Percentiles rank a stretch among this genome's conserved stretches.
phyloP scores from a whole-genome alignment of 2,888 invertebrate species.

The Neoaliturus tenellus region DNA sequence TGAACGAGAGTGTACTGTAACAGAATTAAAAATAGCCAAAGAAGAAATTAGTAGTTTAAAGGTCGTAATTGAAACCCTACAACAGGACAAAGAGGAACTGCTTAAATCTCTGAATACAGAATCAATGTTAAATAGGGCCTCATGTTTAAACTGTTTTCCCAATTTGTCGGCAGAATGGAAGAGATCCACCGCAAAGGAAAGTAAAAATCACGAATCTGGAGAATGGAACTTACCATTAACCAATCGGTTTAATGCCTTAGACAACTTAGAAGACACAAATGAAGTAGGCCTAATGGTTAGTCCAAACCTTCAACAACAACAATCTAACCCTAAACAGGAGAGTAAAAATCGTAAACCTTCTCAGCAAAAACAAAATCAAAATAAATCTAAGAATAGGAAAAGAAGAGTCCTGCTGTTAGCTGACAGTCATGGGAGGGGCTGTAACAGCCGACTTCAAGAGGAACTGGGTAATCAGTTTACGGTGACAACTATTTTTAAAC shows the following conservation, averaged over 20 bases:
- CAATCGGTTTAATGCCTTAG: neutral
- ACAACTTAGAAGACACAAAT: neutral
- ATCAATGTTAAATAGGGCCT: neutral
- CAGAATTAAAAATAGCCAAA: conserved; percentile 1
- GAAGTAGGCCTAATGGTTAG: neutral
- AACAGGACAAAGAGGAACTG: neutral
- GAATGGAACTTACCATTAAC: conserved; percentile 6
- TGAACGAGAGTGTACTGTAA: no score
- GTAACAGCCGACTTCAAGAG: neutral
- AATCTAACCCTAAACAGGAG: neutral
- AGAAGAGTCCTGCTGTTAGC: neutral
- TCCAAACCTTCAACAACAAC: no score
- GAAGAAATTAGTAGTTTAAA: conserved; percentile 13
- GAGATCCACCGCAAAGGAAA: neutral
- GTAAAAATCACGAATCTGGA: neutral
- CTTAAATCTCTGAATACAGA: neutral
- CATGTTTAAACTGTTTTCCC: conserved; percentile 1
- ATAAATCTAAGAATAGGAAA: neutral
- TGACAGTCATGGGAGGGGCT: neutral
- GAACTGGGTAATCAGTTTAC: neutral
- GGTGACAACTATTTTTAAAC: neutral
- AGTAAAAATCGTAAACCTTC: neutral
- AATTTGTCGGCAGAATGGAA: neutral
- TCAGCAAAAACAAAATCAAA: neutral
- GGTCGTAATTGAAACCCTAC: neutral